These are phyloP conservation scores for Ceratosolen fusciceps DNA, from an alignment of 1,140 invertebrate genomes.

Conservation along the genomic window DNA sequence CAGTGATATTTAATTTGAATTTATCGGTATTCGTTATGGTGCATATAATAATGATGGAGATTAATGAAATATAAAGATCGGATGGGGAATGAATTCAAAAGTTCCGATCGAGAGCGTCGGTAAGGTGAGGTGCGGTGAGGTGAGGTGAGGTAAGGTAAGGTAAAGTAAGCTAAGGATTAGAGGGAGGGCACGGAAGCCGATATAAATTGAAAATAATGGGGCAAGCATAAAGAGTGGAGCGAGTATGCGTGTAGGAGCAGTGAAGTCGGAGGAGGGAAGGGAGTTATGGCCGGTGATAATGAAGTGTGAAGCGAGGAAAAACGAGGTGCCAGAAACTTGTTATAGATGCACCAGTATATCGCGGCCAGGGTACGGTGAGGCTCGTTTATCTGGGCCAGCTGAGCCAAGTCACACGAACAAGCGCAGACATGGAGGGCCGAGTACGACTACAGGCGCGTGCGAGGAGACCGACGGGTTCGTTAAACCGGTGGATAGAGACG, in stretches of 20 bases:
- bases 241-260: neutral
- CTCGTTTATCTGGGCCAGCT: constrained; percentile 30
- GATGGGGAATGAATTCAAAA: too few species aligned
- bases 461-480: neutral
- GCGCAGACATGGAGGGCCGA: neutral
- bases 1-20: too few species aligned
- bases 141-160: too few species aligned
- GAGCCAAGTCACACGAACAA: neutral
- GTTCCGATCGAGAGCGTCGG: too few species aligned
- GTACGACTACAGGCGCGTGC: neutral
- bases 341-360: constrained; percentile 4
- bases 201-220: constrained; percentile 2
- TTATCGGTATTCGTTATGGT: too few species aligned
- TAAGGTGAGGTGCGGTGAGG: too few species aligned
- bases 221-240: neutral
- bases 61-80: too few species aligned
- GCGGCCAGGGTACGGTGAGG: neutral
- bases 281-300: neutral
- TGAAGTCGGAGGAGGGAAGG: neutral
- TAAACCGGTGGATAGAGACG: neutral
- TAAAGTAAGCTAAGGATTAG: neutral
- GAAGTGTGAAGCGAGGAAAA: constrained; percentile 36
- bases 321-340: neutral
- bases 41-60: too few species aligned
- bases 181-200: neutral